Base-by-base conservation (phyloP, 1,140 invertebrate species). In the Trichonephila clavata region DNA sequence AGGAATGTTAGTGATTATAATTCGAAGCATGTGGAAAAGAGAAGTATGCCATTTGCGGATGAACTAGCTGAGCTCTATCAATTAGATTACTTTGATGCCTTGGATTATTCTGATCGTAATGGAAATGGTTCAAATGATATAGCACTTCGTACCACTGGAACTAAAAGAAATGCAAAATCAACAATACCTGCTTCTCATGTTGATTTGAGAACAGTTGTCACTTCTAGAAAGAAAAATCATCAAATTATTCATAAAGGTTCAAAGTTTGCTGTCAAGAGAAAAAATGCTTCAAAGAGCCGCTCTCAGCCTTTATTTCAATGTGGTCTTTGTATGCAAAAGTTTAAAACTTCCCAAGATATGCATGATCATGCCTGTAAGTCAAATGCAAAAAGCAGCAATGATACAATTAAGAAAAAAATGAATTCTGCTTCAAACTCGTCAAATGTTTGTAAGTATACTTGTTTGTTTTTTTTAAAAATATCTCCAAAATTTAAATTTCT, bases 241-340 rank as follows among this genome's bases (percentile, higher is more conserved):
- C 63, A 71, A 43, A 14, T 90, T 18, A n/a, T 80, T 27, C 63
- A 71, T 14, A 71, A 57, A 57, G 43, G 63, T 59, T 57, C 61
- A 32, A 84, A 86, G 21, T 39, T 71, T 32, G 27, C 39, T 6
- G 18, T 63, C 20, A 94, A 90, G 50, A 90, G 27, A 50, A 88
- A 87, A 61, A 39, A 24, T 4, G 21, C 13, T 20, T 0, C 20
- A 20, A 94, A 90, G n/a, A 65, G 43, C 1, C 57, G 71, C 3
- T 10, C 39, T 8, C 87, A 89, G 21, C 93, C 71, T 14, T 50
- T 94, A 7, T 94, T 84, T 86, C 93, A 94, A 60, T 94, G 93
- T 90, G 93, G 93, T 20, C 87, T 89, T 13, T 94, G 93, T 43
- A 89, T 94, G 86, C 21, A 68, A 16, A 94, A 94, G 63, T 94